Percentiles rank a stretch among this genome's conserved stretches.
phyloP scores from a whole-genome alignment of 2,888 invertebrate genomes.

The Leucozona laternaria region DNA sequence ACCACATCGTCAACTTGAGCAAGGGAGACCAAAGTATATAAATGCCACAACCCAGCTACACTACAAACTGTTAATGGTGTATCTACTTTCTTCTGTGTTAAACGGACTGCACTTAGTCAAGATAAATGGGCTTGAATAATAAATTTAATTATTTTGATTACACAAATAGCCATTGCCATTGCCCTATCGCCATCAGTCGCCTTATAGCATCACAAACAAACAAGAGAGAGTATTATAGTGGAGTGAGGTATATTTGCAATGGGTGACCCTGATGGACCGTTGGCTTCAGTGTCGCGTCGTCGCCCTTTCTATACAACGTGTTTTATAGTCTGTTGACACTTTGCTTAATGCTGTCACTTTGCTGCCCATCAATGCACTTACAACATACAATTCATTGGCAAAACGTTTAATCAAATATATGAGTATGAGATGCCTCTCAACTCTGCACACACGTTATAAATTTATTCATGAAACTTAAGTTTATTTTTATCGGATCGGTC shows the following conservation, averaged over 20 bases:
- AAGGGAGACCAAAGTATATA: not conserved
- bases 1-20: slow-evolving; percentile 24
- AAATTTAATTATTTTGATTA: slow-evolving; percentile 79
- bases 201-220: slow-evolving; percentile 6
- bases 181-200: slow-evolving; percentile 28
- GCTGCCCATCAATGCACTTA: slow-evolving; percentile 63
- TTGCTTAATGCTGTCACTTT: slow-evolving; percentile 64
- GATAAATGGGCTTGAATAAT: slow-evolving; percentile 79
- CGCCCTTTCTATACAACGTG: slow-evolving; percentile 23
- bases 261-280: slow-evolving; percentile 47
- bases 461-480: slow-evolving; percentile 48
- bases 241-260: slow-evolving; percentile 45
- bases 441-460: slow-evolving; percentile 28
- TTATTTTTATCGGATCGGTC: slow-evolving; percentile 46
- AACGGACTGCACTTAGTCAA: slow-evolving; percentile 74
- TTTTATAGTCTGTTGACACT: slow-evolving; percentile 68
- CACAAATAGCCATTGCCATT: slow-evolving; percentile 58
- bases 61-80: slow-evolving; percentile 69
- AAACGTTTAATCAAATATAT: slow-evolving; percentile 67
- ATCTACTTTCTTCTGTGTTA: slow-evolving; percentile 66
- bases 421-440: not conserved
- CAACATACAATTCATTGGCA: slow-evolving; percentile 63
- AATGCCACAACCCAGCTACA: slow-evolving; percentile 42
- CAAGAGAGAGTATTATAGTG: not conserved
- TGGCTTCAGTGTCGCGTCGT: not conserved